Percentiles rank a stretch among this genome's conserved stretches.
Evolutionary conservation across 2,888 invertebrate species (phyloP).

Genomic region (Lepidonotus clava): DNA sequence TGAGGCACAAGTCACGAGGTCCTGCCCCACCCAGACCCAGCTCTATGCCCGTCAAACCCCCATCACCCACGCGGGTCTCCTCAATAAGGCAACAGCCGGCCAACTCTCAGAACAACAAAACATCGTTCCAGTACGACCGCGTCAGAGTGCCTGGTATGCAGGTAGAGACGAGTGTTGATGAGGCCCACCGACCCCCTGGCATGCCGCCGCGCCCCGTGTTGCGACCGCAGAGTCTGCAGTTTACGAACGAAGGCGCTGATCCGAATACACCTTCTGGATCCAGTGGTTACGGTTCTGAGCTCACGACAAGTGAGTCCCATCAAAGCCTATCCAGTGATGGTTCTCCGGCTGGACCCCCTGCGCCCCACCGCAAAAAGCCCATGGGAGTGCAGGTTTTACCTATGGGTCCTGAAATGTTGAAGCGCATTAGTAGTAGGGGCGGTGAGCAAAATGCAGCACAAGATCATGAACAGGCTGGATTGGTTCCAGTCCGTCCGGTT

Average conservation of each 20-base stretch:
- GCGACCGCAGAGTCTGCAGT: conserved; percentile 11
- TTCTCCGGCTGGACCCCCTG: not conserved
- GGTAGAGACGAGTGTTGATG: not conserved
- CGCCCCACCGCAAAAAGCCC: not conserved
- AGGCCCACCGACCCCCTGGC: not conserved
- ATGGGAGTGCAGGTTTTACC: conserved; percentile 51
- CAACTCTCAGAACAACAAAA: not conserved
- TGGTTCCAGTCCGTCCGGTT: not conserved
- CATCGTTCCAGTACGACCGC: no score
- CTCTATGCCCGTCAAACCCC: not conserved
- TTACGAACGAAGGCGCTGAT: not conserved
- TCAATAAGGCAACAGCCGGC: not conserved
- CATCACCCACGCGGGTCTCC: not conserved
- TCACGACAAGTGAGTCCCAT: conserved; percentile 30
- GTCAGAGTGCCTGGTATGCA: not conserved
- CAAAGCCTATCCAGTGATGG: not conserved
- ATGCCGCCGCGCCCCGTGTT: conserved; percentile 5
- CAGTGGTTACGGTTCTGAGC: conserved; percentile 18
- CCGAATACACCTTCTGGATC: conserved; percentile 18
- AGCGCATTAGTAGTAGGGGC: not conserved
- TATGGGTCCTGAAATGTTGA: conserved; percentile 37
- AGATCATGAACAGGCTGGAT: not conserved
- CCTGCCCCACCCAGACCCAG: not conserved
- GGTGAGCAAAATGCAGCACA: not conserved
- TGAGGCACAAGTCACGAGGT: not conserved